phyloP scores from a whole-genome alignment of 2,797 vertebrate species.

The Sphenopsis melanotis region DNA sequence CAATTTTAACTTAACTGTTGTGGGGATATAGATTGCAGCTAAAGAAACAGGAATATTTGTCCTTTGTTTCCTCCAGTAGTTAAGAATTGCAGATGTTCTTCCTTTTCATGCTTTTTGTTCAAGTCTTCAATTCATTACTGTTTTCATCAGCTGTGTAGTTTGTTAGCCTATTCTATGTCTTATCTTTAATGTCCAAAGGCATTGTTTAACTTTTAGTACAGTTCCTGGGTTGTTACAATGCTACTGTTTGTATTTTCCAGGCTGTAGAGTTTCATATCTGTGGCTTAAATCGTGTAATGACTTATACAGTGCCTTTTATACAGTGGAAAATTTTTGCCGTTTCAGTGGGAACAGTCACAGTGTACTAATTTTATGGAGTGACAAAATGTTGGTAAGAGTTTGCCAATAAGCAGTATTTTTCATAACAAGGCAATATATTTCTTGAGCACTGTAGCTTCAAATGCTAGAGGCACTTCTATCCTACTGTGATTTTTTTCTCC shows the following conservation, averaged over 20 bases:
- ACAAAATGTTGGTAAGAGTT: constrained; percentile 1
- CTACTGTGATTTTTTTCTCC: neutral
- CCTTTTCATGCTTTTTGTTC: constrained; percentile 47
- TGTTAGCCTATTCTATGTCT: constrained; percentile 51
- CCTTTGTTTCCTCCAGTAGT: constrained; percentile 25
- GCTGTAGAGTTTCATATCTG: constrained; percentile 9
- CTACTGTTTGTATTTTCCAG: constrained; percentile 34
- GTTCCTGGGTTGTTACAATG: constrained; percentile 59
- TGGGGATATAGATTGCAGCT: neutral
- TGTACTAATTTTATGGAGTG: neutral
- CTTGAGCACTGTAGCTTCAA: neutral
- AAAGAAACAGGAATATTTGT: constrained; percentile 47
- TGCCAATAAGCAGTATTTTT: neutral
- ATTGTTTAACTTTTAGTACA: constrained; percentile 56
- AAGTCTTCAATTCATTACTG: constrained; percentile 38
- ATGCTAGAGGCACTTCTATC: neutral
- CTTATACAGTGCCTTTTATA: constrained; percentile 23
- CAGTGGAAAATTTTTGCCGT: neutral
- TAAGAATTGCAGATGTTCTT: constrained; percentile 61
- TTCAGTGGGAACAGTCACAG: neutral
- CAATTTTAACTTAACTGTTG: constrained; percentile 5
- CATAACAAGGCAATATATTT: neutral
- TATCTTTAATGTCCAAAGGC: constrained; percentile 49
- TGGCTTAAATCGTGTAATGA: constrained; percentile 37
- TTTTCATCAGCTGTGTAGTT: constrained; percentile 57